Percentiles rank a stretch among this genome's conserved stretches.
These are phyloP conservation scores for Hypanus sabinus DNA, from an alignment of 2,113 vertebrate species.

Conservation along the genomic window DNA sequence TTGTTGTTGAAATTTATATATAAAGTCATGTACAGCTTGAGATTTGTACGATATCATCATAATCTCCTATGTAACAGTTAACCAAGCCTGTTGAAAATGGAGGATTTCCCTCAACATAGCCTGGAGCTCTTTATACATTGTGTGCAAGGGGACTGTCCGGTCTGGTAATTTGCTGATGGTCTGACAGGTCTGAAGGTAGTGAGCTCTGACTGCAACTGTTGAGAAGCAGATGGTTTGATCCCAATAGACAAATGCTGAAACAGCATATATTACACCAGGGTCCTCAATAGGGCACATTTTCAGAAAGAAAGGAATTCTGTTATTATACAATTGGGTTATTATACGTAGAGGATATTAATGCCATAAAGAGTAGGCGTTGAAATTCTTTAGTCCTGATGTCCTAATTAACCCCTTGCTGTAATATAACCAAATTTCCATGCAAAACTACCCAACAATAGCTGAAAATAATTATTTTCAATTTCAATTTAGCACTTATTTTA, in stretches of 20 bases:
- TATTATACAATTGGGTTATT: slow-evolving; percentile 32
- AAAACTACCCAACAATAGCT: not conserved
- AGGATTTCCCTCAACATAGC: not conserved
- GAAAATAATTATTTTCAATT: slow-evolving; percentile 22
- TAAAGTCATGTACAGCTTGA: not conserved
- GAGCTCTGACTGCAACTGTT: slow-evolving; percentile 28
- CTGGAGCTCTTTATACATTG: not conserved
- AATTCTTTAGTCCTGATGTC: slow-evolving; percentile 22
- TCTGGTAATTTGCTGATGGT: not conserved
- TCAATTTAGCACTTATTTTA: not conserved
- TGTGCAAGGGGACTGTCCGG: slow-evolving; percentile 8
- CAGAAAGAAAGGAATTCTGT: slow-evolving; percentile 31
- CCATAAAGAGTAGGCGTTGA: slow-evolving; percentile 10
- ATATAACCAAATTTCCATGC: slow-evolving; percentile 23
- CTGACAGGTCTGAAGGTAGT: slow-evolving; percentile 18
- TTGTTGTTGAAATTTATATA: not conserved
- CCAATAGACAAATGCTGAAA: slow-evolving; percentile 31
- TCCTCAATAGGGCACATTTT: slow-evolving; percentile 18
- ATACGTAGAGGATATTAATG: not conserved
- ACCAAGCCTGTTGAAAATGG: slow-evolving; percentile 25
- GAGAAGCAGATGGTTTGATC: slow-evolving; percentile 35
- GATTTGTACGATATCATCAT: not conserved
- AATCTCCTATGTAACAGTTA: slow-evolving; percentile 6
- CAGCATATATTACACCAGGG: slow-evolving; percentile 30
- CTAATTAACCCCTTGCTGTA: not conserved